These are phyloP conservation scores for Oeneis ivallda DNA, from an alignment of 2,888 invertebrate genomes.

Conservation along the genomic window DNA sequence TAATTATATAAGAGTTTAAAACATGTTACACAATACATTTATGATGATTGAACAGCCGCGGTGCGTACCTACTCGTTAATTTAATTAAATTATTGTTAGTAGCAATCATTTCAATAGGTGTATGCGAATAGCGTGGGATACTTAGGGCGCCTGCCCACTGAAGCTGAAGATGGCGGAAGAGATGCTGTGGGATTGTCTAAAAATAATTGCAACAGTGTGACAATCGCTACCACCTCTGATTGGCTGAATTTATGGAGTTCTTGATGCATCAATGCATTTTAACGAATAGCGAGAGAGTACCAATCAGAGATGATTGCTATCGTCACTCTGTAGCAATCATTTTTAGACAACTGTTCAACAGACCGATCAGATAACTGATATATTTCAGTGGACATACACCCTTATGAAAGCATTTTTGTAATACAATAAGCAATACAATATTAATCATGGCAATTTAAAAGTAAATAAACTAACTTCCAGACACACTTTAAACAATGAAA, in stretches of 20 bases:
- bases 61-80: constrained; percentile 50
- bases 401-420: constrained; percentile 11
- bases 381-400: neutral
- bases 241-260: too few species aligned
- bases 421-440: constrained; percentile 31
- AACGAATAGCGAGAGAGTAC: too few species aligned
- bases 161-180: too few species aligned
- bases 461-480: neutral
- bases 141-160: neutral
- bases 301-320: too few species aligned
- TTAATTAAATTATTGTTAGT: constrained; percentile 41
- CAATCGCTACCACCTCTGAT: too few species aligned
- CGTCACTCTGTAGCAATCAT: too few species aligned
- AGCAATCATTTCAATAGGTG: constrained; percentile 29
- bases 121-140: constrained; percentile 19
- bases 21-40: constrained; percentile 72
- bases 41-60: constrained; percentile 62
- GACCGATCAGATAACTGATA: too few species aligned
- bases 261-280: too few species aligned
- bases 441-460: constrained; percentile 8
- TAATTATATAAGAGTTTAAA: constrained; percentile 68
- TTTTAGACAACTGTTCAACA: too few species aligned
- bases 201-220: too few species aligned
- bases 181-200: too few species aligned
- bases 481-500: constrained; percentile 6